Conservation (phyloP, 1,140 invertebrate genomes). For the Oscheius sp. region DNA sequence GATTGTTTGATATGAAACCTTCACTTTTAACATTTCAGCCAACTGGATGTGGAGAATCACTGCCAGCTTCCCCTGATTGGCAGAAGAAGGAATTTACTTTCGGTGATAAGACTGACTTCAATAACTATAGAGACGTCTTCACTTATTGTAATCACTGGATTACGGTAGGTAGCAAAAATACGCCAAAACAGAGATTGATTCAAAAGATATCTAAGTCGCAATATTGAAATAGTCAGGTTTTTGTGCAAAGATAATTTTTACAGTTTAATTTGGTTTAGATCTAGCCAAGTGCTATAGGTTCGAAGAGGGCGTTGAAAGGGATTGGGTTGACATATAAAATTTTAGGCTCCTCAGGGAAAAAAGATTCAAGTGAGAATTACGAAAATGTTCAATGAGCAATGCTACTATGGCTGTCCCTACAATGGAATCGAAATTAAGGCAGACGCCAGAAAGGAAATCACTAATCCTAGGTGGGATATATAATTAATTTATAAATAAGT, state of each 20-base stretch:
- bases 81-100: slow-evolving; percentile 1
- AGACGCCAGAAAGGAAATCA: not conserved
- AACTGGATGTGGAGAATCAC: slow-evolving; percentile 14
- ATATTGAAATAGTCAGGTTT: no score
- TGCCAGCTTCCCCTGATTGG: slow-evolving; percentile 16
- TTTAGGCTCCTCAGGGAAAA: slow-evolving; percentile 10
- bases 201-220: no score
- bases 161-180: not conserved
- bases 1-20: not conserved
- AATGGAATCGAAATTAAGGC: slow-evolving; percentile 10
- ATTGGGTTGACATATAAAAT: not conserved
- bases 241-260: no score
- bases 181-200: not conserved
- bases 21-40: not conserved
- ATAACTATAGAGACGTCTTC: not conserved
- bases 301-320: no score
- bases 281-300: no score
- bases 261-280: no score
- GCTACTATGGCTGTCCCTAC: not conserved
- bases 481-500: not conserved
- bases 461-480: not conserved
- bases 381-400: not conserved
- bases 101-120: not conserved
- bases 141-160: slow-evolving; percentile 23
- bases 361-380: slow-evolving; percentile 5